phyloP scores from a whole-genome alignment of 2,797 vertebrate genomes.

The Mus minutoides region DNA sequence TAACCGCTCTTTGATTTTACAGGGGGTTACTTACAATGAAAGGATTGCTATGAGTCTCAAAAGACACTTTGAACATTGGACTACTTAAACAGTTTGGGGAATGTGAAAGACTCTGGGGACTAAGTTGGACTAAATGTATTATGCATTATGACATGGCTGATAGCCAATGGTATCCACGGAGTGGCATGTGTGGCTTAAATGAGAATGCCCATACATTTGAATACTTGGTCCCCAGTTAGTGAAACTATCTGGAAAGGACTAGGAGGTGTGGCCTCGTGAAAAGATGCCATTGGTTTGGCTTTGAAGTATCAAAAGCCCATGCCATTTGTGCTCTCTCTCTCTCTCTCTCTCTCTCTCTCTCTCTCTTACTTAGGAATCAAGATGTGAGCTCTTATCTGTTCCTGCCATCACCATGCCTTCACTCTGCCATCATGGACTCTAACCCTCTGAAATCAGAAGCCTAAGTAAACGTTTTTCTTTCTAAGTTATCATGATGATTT shows the following conservation, averaged over 20 bases:
- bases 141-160: neutral
- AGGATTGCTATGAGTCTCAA: neutral
- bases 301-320: neutral
- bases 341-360: neutral
- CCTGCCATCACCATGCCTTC: no score
- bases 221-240: neutral
- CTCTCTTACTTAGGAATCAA: neutral
- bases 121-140: neutral
- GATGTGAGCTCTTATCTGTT: neutral
- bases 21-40: neutral
- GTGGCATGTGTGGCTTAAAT: neutral
- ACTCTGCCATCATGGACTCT: neutral
- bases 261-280: neutral
- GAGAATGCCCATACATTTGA: neutral
- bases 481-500: neutral
- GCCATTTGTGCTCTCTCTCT: no score
- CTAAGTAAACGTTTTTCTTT: neutral
- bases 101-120: neutral
- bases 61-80: neutral
- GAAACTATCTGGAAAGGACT: neutral
- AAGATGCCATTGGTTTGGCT: neutral
- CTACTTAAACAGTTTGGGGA: neutral
- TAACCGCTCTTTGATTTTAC: neutral
- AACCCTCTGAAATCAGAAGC: neutral
- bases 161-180: neutral